These are phyloP conservation scores for Drosophila pullipes DNA, from an alignment of 2,888 invertebrate species.

Conservation along the genomic window DNA sequence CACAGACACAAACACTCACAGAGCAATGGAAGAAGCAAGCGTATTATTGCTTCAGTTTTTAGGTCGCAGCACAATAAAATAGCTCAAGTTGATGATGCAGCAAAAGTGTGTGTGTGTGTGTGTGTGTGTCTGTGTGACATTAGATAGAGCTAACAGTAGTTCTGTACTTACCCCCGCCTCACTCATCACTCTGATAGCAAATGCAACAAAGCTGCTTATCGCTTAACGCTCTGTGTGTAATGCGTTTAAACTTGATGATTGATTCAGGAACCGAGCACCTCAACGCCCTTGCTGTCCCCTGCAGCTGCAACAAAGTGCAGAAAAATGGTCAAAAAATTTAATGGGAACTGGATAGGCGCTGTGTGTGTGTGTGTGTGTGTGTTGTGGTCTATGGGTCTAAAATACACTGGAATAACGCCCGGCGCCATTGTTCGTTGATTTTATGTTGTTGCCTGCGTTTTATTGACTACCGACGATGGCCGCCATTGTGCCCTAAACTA, in stretches of 20 bases:
- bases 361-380: neutral
- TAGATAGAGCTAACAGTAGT: conserved; percentile 54
- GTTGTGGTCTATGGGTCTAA: conserved; percentile 5
- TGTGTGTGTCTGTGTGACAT: conserved; percentile 36
- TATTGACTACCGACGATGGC: conserved; percentile 71
- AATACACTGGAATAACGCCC: conserved; percentile 22
- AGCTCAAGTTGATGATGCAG: conserved; percentile 69
- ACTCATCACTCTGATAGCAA: conserved; percentile 5
- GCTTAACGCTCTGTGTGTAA: conserved; percentile 75
- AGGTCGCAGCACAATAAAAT: conserved; percentile 71
- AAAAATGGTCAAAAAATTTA: conserved; percentile 64
- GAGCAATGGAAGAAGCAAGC: conserved; percentile 65
- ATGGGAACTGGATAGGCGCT: conserved; percentile 35
- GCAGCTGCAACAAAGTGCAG: conserved; percentile 72
- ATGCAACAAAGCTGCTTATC: conserved; percentile 79
- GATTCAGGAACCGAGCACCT: conserved; percentile 45
- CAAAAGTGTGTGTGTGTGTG: conserved; percentile 27
- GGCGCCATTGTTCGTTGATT: conserved; percentile 72
- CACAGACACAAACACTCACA: neutral
- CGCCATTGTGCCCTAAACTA: conserved; percentile 76
- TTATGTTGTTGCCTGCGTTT: conserved; percentile 79
- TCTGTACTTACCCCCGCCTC: neutral
- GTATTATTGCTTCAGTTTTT: conserved; percentile 74
- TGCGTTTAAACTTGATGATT: conserved; percentile 79
- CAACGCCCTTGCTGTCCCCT: neutral